Conservation (phyloP, 2,113 vertebrate genomes). For the Spea multiplicata region DNA sequence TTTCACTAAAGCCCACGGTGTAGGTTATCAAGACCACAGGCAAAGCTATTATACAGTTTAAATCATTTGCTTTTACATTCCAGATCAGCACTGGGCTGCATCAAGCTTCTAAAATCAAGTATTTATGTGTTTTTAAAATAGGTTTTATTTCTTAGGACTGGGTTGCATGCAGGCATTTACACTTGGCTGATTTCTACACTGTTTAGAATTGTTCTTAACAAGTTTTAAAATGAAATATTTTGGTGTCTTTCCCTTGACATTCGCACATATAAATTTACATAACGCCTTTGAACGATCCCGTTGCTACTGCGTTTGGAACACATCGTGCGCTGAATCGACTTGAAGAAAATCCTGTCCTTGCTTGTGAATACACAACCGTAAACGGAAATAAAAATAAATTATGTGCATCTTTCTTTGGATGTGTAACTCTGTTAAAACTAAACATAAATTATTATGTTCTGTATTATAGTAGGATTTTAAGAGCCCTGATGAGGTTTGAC, state of each 20-base stretch:
- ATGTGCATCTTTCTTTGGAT: slow-evolving; percentile 75
- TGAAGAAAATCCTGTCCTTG: slow-evolving; percentile 54
- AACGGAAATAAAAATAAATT: slow-evolving; percentile 58
- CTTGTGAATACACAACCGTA: slow-evolving; percentile 53
- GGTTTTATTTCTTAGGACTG: background rate
- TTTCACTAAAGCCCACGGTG: too few species aligned
- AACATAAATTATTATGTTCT: slow-evolving; percentile 82
- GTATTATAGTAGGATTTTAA: slow-evolving; percentile 66
- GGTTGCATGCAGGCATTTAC: too few species aligned
- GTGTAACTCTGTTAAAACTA: slow-evolving; percentile 70
- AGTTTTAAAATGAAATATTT: too few species aligned
- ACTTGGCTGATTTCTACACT: too few species aligned
- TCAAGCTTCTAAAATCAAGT: too few species aligned
- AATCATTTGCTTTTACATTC: too few species aligned
- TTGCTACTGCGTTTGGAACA: slow-evolving; percentile 46
- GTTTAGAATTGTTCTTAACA: too few species aligned
- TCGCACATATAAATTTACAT: slow-evolving; percentile 92
- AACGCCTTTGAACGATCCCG: slow-evolving; percentile 60
- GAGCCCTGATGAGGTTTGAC: slow-evolving; percentile 63
- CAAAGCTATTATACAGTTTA: too few species aligned
- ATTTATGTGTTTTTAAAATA: background rate
- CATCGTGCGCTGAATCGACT: slow-evolving; percentile 45
- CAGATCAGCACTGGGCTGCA: too few species aligned
- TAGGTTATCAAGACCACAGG: too few species aligned
- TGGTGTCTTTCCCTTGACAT: slow-evolving; percentile 70